Evolutionary conservation across 2,797 vertebrate species (phyloP), one percentile per base, ranked within the genome.

Genomic region (Mionectes olivaceus): DNA sequence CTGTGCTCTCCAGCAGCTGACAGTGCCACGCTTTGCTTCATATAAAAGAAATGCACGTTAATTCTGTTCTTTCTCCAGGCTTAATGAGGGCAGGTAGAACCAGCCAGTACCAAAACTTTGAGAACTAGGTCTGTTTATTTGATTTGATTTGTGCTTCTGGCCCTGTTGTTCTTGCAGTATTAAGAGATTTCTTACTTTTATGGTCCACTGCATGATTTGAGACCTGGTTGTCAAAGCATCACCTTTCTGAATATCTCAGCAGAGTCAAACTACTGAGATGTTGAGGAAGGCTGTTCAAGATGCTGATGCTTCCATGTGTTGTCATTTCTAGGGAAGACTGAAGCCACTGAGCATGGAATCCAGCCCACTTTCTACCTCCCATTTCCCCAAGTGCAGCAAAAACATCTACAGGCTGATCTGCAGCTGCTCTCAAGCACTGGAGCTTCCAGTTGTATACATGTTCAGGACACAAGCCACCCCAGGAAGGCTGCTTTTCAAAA

Each of bases 251-350:
- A 16, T 55, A 53, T 70, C 33, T 77, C 55, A 85, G 52, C 16
- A 53, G 33, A 43, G 64, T 81, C 33, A 59, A 37, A 1, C 14
- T 87, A 24, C 30, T 70, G 46, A 56, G 70, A 32, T 76, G 27
- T 71, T 0, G 0, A 64, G 28, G 60, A 67, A 67, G 24, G 59
- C 39, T 49, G 25, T 60, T 59, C 15, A 67, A 57, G 56, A 50
- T 89, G 56, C 65, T 80, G 53, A 80, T 2, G 4, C 24, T 81
- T 87, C 80, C 12, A 6, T 67, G 10, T 91, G 9, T 78, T 82
- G 60, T 80, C 28, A 28, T 88, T 96, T 95, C 80, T 84, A 96
- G 89, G 85, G 63, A 90, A 60, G 39, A 39, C 43, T 71, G 57
- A 86, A 74, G 50, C 46, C 65, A 41, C 3, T 65, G 56, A 86